Percentiles rank a stretch among this genome's conserved stretches.
These are phyloP conservation scores for Catharus minimus DNA, from an alignment of 2,113 vertebrate species.

Conservation along the genomic window DNA sequence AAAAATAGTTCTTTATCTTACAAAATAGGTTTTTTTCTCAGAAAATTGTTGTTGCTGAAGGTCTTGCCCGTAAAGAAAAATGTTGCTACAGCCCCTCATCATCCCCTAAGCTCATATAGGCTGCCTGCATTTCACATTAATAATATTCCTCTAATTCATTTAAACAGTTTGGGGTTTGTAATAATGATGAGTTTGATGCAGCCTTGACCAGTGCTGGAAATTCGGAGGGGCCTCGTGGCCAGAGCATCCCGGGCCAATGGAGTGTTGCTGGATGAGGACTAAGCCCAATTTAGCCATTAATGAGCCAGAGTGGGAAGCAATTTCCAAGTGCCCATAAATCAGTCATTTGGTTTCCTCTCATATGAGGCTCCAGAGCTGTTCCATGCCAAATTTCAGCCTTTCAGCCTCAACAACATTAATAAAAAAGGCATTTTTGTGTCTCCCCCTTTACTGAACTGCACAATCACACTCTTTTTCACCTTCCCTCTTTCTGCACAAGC, in stretches of 20 bases:
- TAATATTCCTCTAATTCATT: neutral
- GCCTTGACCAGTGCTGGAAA: neutral
- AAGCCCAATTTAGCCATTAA: neutral
- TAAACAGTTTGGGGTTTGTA: neutral
- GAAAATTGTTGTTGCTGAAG: neutral
- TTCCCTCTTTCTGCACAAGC: neutral
- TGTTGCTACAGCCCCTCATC: neutral
- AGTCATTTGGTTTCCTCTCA: slow-evolving; percentile 37
- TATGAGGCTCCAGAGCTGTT: neutral
- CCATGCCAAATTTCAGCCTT: slow-evolving; percentile 32
- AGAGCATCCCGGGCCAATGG: neutral
- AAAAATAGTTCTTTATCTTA: neutral
- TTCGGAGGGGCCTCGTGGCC: accelerated
- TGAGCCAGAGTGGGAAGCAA: neutral
- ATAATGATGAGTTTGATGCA: neutral
- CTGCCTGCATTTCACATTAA: neutral
- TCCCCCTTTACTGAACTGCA: neutral
- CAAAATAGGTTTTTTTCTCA: neutral
- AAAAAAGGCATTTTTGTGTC: neutral
- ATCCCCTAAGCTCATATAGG: neutral
- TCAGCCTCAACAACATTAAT: neutral
- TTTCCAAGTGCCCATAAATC: slow-evolving; percentile 38
- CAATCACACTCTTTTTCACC: neutral
- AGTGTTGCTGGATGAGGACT: neutral
- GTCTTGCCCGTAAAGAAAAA: neutral